These are phyloP conservation scores for Phoeniculus purpureus DNA, from an alignment of 2,797 vertebrate genomes.

Conservation along the genomic window DNA sequence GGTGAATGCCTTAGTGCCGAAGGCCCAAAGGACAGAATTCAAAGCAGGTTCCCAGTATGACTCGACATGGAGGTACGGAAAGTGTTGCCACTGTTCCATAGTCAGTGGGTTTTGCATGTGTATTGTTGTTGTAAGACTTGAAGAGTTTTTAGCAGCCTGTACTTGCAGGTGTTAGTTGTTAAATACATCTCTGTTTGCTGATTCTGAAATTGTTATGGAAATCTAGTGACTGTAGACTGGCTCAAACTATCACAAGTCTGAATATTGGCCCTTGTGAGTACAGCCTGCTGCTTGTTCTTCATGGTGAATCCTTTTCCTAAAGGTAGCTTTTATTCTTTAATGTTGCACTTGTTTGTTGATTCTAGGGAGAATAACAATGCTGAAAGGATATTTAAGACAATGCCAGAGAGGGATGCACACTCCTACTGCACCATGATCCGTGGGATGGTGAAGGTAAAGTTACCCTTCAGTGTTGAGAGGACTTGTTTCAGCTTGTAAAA, in stretches of 20 bases:
- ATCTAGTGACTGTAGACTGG: not conserved
- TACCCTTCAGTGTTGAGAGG: not conserved
- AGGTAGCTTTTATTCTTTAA: not conserved
- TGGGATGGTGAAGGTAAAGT: constrained; percentile 94
- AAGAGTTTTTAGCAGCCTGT: not conserved
- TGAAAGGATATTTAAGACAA: constrained; percentile 91
- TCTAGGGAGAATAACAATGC: constrained; percentile 86
- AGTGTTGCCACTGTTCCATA: rapidly evolving
- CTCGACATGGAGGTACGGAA: constrained; percentile 79
- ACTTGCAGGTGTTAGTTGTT: not conserved
- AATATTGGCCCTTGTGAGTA: not conserved
- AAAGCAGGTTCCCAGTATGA: not conserved
- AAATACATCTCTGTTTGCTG: not conserved
- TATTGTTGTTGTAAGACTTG: not conserved
- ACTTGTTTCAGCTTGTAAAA: not conserved
- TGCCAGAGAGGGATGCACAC: constrained; percentile 86
- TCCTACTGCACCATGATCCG: constrained; percentile 91
- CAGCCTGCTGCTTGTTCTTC: not conserved
- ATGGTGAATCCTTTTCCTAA: not conserved
- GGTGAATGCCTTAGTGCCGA: constrained; percentile 60
- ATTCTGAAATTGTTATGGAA: not conserved
- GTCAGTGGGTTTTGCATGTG: not conserved
- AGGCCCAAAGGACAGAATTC: not conserved
- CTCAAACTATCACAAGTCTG: not conserved
- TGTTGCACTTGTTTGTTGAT: not conserved